Evolutionary conservation across 1,140 invertebrate genomes (phyloP), one percentile per base, ranked within the genome.

Genomic region (Nixonia krombeini): DNA sequence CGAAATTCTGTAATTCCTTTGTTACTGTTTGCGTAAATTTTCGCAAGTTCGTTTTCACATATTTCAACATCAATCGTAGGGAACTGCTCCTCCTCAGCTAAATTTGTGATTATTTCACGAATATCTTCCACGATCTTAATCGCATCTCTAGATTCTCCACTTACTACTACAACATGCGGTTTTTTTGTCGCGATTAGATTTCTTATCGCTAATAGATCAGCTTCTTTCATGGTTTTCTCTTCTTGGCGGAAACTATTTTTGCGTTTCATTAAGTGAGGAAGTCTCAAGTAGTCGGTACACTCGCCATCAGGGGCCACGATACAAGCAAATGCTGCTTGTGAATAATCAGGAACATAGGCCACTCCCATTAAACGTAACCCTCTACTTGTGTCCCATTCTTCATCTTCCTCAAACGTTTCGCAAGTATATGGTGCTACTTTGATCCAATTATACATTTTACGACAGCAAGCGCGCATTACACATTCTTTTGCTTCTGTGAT

Each of bases 161-260:
- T 92, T 21, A 99, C 90, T 0, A 91, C 92, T 40, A 99, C 91
- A 3, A 97, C 91, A 82, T 99, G 98, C 0, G 98, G 98, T 74
- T 96, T 96, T 78, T 97, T 97, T 1, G 88, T 90, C 0, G 89
- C 81, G 18, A 99, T 95, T 66, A 99, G 98, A 62, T 95, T 90
- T 42, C 90, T 89, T 4, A 99, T 77, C 15, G 91, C 92, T 6
- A 90, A 81, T 38, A 98, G 76, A 84, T 99, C 96, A 1, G 91
- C 88, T 80, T 95, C 90, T 81, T 95, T 94, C 47, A 90, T 87
- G 1, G 86, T 66, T 72, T 92, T 91, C 57, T 96, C 94, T 5
- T 89, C 87, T 28, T 90, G 85, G 37, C 90, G 87, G 70, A 88
- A 93, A 5, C 92, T 89, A 73, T 93, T 94, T 72, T 91, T 92